Evolutionary conservation across 2,113 vertebrate species (phyloP), one percentile per base, ranked within the genome.

Genomic region (Phylloscopus trochiloides): DNA sequence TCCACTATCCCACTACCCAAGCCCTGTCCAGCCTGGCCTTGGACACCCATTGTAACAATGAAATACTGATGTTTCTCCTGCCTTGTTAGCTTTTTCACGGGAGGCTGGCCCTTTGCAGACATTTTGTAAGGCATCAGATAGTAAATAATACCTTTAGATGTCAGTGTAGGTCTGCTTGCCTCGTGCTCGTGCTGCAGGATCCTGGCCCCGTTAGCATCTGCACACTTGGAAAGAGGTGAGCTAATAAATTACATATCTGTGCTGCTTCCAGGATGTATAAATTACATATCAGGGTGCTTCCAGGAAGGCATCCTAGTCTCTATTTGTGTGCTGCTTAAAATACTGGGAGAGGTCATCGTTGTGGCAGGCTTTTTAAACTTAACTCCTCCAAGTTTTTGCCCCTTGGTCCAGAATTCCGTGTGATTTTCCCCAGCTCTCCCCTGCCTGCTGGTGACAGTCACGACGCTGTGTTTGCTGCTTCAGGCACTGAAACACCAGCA

Each of bases 41-140:
- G 77, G 15, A 2, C 9, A 4, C 34, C 48, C 9, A 4, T 4
- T 50, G 10, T 28, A 62, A 43, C 5, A 61, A 48, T 36, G 9
- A 36, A 77, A 51, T 65, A 14, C 12, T 52, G 31, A 11, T 6
- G 6, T 42, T 54, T 57, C 28, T 48, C 26, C 14, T 32, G 1
- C 47, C 6, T 47, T 40, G 28, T 45, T 55, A 32, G 3, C 18
- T 31, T 51, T 51, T 79, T 67, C 6, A 10, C 16, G 16, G 18
- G 52, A 2, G 43, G 31, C 47, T 55, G 48, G 50, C 14, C 21
- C 38, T 67, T 42, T 26, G n/a, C 67, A 83, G 40, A 3, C 10
- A 1, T 28, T 40, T 65, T 18, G 1, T 34, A 1, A 48, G 52
- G 59, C 59, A 29, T 43, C 36, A 3, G 14, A 1, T 1, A 10